phyloP scores from a whole-genome alignment of 1,140 invertebrate genomes.

The Galendromus occidentalis region DNA sequence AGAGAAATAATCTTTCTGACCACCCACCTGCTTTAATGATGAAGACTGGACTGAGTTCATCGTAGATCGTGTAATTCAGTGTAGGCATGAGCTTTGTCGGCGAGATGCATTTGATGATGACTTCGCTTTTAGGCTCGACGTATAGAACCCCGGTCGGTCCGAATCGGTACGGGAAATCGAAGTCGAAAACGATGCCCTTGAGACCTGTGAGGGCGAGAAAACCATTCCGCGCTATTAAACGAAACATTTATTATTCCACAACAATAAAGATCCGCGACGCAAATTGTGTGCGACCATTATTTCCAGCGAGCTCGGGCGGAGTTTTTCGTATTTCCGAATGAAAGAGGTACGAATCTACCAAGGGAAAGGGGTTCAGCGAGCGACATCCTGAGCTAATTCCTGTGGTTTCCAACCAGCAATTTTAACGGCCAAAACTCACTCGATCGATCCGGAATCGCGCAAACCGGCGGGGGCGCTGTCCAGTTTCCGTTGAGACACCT shows the following conservation, averaged over 20 bases:
- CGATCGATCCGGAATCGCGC: neutral
- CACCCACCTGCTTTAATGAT: neutral
- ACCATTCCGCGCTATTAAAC: too few species aligned
- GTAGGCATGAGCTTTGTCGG: neutral
- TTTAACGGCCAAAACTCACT: neutral
- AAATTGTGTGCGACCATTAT: too few species aligned
- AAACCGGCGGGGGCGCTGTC: neutral
- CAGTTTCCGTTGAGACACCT: neutral
- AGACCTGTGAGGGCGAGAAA: neutral
- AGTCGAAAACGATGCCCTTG: neutral
- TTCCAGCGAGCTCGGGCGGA: too few species aligned
- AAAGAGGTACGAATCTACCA: too few species aligned
- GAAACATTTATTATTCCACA: too few species aligned
- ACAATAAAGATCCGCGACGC: too few species aligned
- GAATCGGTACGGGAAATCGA: slow-evolving; percentile 6
- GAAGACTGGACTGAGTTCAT: neutral
- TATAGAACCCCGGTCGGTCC: neutral
- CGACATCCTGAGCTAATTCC: too few species aligned
- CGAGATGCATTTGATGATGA: slow-evolving; percentile 1
- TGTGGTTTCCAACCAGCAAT: too few species aligned
- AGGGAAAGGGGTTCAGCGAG: too few species aligned
- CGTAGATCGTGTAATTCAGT: neutral
- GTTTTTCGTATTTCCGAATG: too few species aligned
- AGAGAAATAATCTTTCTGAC: too few species aligned
- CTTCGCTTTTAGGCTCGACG: neutral